Conservation (phyloP, 2,113 vertebrate species). For the pig (Sus scrofa) region T2T-Sscrofa CM000814.6:40488501-40489000, state of each 20-base stretch:
- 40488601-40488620: background rate
- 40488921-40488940: no score
- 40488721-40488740: background rate
- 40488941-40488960: no score
- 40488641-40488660: background rate
- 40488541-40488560: accelerated
- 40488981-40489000: no score
- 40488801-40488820: no score
- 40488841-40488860: no score
- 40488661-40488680: background rate
- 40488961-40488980: no score
- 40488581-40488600: background rate
- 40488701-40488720: background rate
- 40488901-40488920: no score
- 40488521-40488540: background rate
- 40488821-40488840: no score
- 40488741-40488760: background rate
- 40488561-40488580: background rate
- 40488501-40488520: background rate
- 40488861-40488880: no score
- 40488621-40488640: background rate
- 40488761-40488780: no score
- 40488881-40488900: no score
- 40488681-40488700: background rate
- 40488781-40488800: no score